Base-by-base conservation (phyloP, 2,113 vertebrate genomes). In the Rhodinocichla rosea region DNA sequence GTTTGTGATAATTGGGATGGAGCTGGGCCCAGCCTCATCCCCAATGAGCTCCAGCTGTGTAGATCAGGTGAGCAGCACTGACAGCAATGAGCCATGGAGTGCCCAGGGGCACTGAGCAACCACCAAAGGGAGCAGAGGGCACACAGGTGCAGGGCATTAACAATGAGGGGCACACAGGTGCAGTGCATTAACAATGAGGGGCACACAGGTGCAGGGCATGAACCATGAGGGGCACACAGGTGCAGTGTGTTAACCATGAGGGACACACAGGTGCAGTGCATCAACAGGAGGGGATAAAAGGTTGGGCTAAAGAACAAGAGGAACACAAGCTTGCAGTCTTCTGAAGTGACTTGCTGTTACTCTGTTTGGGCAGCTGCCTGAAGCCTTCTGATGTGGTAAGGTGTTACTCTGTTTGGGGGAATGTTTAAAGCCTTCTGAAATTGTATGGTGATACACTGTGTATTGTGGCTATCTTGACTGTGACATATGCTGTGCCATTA, bases 311-410 rank as follows among this genome's bases (percentile, higher is more conserved):
- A 26, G 15, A 35, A 17, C 56, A 59, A 16, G 22, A 16, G 5
- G 10, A 2, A 22, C 10, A 35, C n/a, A 8, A 5, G 3, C 4
- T 17, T 35, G n/a, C 1, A 16, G 15, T 3, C 10, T 35, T 59
- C 5, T 59, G n/a, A 11, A 2, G 14, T 59, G 56, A 11, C 1
- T 0, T 57, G 14, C 1, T 35, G 15, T 24, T 35, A 0, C 3
- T 16, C 3, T 35, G 4, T 24, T 5, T 24, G 56, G n/a, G 22
- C 7, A 24, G 15, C 7, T 7, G 2, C 22, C 10, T 16, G 57
- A 59, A 12, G n/a, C 23, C 7, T 26, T 35, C 57, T 37, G 57
- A 6, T 24, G 56, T 2, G n/a, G 22, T 59, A 24, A 11, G n/a
- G 10, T 59, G 15, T 26, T 17, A 0, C 33, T 59, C 10, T 59